phyloP scores from a whole-genome alignment of 1,140 invertebrate genomes.

The Dendrolimus kikuchii region DNA sequence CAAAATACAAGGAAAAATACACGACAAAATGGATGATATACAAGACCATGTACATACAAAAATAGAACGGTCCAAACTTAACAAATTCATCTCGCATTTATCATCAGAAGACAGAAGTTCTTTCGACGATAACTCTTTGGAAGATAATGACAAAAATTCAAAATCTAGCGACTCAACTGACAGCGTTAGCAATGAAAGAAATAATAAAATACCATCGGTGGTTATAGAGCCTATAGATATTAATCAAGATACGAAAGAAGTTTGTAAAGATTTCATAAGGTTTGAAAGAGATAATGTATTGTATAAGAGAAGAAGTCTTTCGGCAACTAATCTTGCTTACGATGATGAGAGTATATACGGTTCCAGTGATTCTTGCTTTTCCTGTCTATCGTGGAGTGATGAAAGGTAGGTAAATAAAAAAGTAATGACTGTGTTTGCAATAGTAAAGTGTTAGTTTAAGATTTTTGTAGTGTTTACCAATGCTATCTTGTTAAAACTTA shows the following conservation, averaged over 20 bases:
- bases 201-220: conserved; percentile 37
- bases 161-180: conserved; percentile 19
- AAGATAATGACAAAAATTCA: conserved; percentile 23
- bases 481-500: no score
- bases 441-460: no score
- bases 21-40: conserved; percentile 57
- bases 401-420: conserved; percentile 28
- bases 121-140: conserved; percentile 22
- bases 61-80: conserved; percentile 50
- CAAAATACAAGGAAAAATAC: conserved; percentile 61
- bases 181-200: conserved; percentile 5
- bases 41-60: conserved; percentile 62
- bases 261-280: conserved; percentile 46
- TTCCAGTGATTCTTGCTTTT: conserved; percentile 49
- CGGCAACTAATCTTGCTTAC: conserved; percentile 37
- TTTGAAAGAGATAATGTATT: conserved; percentile 40
- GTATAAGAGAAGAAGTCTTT: conserved; percentile 35
- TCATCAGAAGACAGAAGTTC: conserved; percentile 45
- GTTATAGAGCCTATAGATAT: conserved; percentile 34
- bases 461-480: no score
- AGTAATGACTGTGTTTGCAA: no score
- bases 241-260: conserved; percentile 26
- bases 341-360: conserved; percentile 30
- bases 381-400: conserved; percentile 41
- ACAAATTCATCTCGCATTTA: conserved; percentile 53